phyloP scores from a whole-genome alignment of 2,797 vertebrate genomes.

The Hoplostethus mediterraneus region DNA sequence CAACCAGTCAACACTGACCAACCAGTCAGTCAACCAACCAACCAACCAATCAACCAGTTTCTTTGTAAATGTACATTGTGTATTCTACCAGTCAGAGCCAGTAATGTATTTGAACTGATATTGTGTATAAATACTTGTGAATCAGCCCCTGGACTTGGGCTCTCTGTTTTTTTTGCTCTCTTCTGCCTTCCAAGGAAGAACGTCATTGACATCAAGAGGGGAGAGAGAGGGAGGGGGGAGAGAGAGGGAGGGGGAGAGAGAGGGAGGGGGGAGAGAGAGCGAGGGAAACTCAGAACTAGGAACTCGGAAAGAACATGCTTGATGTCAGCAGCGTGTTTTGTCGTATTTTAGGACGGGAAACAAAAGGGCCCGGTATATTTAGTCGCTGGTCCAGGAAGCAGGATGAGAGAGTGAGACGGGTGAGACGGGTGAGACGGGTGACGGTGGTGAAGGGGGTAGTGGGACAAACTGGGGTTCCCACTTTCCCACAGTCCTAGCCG shows the following conservation, averaged over 20 bases:
- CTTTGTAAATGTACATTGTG: too few species aligned
- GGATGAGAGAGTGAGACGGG: constrained; percentile 55
- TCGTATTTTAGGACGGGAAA: constrained; percentile 75
- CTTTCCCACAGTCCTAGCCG: constrained; percentile 86
- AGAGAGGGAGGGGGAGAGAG: neutral
- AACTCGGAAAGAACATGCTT: constrained; percentile 2
- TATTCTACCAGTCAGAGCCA: too few species aligned
- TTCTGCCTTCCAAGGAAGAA: too few species aligned
- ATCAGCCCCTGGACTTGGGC: too few species aligned
- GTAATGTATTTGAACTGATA: too few species aligned
- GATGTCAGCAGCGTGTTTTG: constrained; percentile 1
- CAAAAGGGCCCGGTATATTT: constrained; percentile 75
- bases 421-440: constrained; percentile 34
- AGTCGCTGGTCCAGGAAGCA: constrained; percentile 79
- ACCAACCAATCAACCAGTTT: too few species aligned
- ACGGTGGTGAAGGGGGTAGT: constrained; percentile 28
- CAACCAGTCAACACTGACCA: too few species aligned
- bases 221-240: neutral
- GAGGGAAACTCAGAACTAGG: constrained; percentile 64
- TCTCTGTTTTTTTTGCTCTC: neutral
- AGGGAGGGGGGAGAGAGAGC: constrained; percentile 23
- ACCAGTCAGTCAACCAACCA: too few species aligned
- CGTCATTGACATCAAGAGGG: too few species aligned
- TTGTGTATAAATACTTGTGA: too few species aligned
- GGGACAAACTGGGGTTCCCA: constrained; percentile 69